phyloP scores from a whole-genome alignment of 2,797 vertebrate genomes.

The Rallus crepitans region DNA sequence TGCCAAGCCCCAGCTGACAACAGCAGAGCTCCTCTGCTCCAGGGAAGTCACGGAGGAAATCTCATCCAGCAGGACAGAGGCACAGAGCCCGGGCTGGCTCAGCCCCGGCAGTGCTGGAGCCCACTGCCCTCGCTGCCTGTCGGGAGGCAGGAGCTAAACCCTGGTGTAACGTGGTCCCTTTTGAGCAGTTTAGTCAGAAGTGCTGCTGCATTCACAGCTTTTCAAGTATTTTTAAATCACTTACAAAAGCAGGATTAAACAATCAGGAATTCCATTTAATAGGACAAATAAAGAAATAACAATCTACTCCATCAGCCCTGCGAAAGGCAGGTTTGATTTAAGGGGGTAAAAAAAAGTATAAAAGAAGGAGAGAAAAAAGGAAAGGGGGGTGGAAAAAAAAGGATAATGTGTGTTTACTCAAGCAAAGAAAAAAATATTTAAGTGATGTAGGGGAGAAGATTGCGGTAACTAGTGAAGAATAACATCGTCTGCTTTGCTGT shows the following conservation, averaged over 20 bases:
- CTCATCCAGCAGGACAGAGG: not conserved
- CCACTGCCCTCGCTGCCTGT: not conserved
- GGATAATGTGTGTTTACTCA: constrained; percentile 96
- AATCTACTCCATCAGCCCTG: constrained; percentile 83
- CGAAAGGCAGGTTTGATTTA: constrained; percentile 78
- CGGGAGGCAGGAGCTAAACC: constrained; percentile 17
- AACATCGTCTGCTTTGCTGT: constrained; percentile 92
- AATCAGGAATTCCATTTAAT: constrained; percentile 87
- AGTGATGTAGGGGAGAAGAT: constrained; percentile 90
- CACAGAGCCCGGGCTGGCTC: not conserved
- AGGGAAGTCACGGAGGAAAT: not conserved
- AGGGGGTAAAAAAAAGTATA: constrained; percentile 50
- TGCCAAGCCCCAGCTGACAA: not conserved
- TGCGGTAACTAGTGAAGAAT: constrained; percentile 93
- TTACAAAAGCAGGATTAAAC: constrained; percentile 87
- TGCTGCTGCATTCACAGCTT: constrained; percentile 70
- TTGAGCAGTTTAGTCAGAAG: constrained; percentile 79
- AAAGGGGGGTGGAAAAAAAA: constrained; percentile 81
- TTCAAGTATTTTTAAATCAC: constrained; percentile 86
- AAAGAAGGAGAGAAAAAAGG: constrained; percentile 74
- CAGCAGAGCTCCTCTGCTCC: not conserved
- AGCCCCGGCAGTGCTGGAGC: not conserved
- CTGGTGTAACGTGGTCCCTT: constrained; percentile 7
- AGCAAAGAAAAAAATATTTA: constrained; percentile 97
- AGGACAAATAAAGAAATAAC: constrained; percentile 89